Percentiles rank a stretch among this genome's conserved stretches.
These are phyloP conservation scores for Spodoptera littoralis DNA, from an alignment of 2,888 invertebrate genomes.

Conservation along the genomic window DNA sequence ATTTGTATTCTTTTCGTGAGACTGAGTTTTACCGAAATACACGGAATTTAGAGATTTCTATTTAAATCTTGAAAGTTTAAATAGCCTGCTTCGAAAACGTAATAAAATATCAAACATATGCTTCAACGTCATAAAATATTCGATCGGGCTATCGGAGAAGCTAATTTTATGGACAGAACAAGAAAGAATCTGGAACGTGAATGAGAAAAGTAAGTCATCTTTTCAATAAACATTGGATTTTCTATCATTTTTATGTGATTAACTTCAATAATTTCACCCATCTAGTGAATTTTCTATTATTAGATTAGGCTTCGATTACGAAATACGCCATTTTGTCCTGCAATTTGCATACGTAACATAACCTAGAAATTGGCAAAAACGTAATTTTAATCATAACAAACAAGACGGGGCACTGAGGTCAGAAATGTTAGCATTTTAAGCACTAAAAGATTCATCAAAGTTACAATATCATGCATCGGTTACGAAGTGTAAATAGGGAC, in stretches of 20 bases:
- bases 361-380: conserved; percentile 25
- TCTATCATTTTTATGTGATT: not conserved
- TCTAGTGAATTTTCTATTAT: not conserved
- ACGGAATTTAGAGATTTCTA: no score
- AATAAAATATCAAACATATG: no score
- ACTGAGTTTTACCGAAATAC: no score
- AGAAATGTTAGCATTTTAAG: conserved; percentile 49
- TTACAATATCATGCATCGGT: not conserved
- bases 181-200: conserved; percentile 52
- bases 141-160: conserved; percentile 15
- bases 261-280: not conserved
- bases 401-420: conserved; percentile 2
- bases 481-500: no score
- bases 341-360: conserved; percentile 35
- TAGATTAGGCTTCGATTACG: not conserved
- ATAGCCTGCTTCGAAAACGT: no score
- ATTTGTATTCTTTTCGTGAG: not conserved
- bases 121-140: not conserved
- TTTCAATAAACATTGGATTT: not conserved
- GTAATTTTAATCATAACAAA: conserved; percentile 29
- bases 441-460: conserved; percentile 14
- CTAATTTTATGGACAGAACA: conserved; percentile 40
- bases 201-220: conserved; percentile 34
- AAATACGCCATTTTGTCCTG: conserved; percentile 47
- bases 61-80: no score